A percentile compares a stretch with the other conserved stretches of the same genome.
Evolutionary conservation across 2,113 vertebrate species (phyloP).

Genomic region (Larimichthys crocea): DNA sequence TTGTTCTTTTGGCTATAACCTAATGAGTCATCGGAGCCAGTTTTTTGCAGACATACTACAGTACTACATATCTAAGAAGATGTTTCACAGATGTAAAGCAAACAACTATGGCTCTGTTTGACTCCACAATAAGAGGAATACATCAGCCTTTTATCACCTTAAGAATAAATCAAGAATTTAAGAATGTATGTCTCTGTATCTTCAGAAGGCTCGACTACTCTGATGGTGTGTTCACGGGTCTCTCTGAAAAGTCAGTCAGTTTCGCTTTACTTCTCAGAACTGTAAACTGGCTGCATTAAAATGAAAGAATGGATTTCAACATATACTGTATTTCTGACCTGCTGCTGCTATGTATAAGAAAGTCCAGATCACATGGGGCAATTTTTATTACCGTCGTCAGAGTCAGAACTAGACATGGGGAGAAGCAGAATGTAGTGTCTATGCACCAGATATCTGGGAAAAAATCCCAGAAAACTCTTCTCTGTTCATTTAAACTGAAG

Average conservation of each 20-base stretch:
- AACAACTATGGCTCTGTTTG: not conserved
- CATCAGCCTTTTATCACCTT: not conserved
- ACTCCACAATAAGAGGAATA: not conserved
- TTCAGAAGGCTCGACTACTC: not conserved
- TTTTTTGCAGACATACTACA: not conserved
- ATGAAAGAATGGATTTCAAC: not conserved
- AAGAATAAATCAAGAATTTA: not conserved
- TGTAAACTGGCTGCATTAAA: not conserved
- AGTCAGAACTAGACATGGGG: not conserved
- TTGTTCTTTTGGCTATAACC: slow-evolving; percentile 1
- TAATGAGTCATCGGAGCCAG: not conserved
- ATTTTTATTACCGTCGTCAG: not conserved
- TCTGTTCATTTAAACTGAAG: not conserved
- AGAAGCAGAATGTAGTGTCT: not conserved
- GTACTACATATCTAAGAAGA: not conserved
- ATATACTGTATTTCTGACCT: slow-evolving; percentile 1
- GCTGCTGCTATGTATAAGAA: not conserved
- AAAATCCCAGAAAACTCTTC: not conserved
- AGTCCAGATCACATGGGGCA: not conserved
- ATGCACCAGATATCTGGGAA: not conserved
- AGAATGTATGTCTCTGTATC: not conserved
- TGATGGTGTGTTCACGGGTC: not conserved
- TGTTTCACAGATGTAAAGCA: not conserved
- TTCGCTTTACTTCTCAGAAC: not conserved
- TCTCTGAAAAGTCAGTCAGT: not conserved